Evolutionary conservation across 2,797 vertebrate genomes (phyloP).

Genomic region (Protonibea diacanthus): DNA sequence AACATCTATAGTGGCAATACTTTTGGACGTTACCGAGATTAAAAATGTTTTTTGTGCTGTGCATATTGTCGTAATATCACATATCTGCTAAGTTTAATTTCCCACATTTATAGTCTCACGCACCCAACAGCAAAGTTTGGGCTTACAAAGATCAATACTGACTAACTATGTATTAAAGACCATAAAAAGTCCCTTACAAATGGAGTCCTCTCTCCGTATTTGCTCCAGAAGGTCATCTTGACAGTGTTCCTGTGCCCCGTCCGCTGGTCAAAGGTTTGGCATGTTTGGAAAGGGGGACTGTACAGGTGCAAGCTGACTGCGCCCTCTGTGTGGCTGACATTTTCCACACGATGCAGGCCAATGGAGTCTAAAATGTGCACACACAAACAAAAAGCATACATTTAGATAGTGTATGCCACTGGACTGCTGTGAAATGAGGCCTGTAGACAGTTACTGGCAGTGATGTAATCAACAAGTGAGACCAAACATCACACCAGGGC

Average conservation of each 20-base stretch:
- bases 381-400: constrained; percentile 23
- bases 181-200: constrained; percentile 85
- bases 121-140: neutral
- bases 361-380: constrained; percentile 87
- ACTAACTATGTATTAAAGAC: neutral
- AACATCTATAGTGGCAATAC: neutral
- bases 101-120: neutral
- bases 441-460: constrained; percentile 13
- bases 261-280: constrained; percentile 96
- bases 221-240: constrained; percentile 97
- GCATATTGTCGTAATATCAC: neutral
- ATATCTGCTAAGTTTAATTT: neutral
- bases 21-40: neutral
- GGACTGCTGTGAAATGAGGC: constrained; percentile 51
- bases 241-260: constrained; percentile 95
- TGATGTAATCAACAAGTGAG: constrained; percentile 11
- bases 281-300: constrained; percentile 92
- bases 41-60: neutral
- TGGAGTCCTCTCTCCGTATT: constrained; percentile 90
- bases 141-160: neutral
- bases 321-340: constrained; percentile 94
- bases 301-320: constrained; percentile 96
- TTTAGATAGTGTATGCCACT: neutral
- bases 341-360: constrained; percentile 97
- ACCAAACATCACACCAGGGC: constrained; percentile 52